Evolutionary conservation across 1,140 invertebrate species (phyloP).

Genomic region (Hyposmocoma kahamanoa): DNA sequence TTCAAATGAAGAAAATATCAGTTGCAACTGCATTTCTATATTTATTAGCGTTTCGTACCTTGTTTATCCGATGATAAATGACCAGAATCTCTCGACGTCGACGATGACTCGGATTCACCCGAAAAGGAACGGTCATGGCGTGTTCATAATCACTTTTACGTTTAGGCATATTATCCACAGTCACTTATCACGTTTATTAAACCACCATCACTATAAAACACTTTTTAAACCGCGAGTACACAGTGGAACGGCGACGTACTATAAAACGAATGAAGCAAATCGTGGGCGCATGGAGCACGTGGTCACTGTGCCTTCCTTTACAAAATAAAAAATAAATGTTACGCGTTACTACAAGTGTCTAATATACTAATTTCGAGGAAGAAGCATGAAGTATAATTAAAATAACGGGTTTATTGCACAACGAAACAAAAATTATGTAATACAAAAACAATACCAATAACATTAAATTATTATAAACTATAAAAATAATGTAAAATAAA

Average conservation of each 20-base stretch:
- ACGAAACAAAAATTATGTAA: too few relatives aligned
- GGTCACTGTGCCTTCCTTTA: not conserved
- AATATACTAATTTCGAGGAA: not conserved
- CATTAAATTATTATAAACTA: too few relatives aligned
- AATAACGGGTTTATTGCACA: too few relatives aligned
- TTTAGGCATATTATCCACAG: not conserved
- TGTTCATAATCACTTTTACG: not conserved
- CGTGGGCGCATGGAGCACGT: not conserved
- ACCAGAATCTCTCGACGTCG: not conserved
- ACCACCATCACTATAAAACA: not conserved
- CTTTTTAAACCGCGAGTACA: not conserved
- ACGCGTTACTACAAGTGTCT: not conserved
- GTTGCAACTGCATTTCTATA: not conserved
- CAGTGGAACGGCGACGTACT: not conserved
- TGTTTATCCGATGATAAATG: not conserved
- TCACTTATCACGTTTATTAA: not conserved
- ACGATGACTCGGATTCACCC: not conserved
- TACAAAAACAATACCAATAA: too few relatives aligned
- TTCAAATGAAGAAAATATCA: not conserved
- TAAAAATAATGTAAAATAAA: too few relatives aligned
- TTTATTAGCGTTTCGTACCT: not conserved
- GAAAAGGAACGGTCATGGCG: not conserved
- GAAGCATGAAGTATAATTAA: not conserved
- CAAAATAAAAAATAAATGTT: not conserved
- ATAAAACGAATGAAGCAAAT: not conserved